These are phyloP conservation scores for Morinoia aosen DNA, from an alignment of 2,888 invertebrate genomes.

Conservation along the genomic window DNA sequence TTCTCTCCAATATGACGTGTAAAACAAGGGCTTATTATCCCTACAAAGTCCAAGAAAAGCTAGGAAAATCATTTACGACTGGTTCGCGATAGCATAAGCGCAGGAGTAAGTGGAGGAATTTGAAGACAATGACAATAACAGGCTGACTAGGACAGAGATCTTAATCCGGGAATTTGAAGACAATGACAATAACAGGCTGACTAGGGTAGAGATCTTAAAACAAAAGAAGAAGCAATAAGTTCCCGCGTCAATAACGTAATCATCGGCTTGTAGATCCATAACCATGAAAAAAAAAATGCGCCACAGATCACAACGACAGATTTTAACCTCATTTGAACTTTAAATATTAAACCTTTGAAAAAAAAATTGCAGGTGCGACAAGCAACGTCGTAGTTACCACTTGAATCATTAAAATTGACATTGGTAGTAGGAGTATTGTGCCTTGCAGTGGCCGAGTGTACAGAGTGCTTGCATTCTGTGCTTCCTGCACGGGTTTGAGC, in stretches of 20 bases:
- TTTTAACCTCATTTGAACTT: background rate
- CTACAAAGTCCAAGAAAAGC: background rate
- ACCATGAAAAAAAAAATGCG: background rate
- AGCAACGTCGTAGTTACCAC: constrained; percentile 13
- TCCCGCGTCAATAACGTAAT: background rate
- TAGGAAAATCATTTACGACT: background rate
- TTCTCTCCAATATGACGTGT: background rate
- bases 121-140: constrained; percentile 29
- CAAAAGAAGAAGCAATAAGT: background rate
- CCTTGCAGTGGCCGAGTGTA: too few relatives aligned
- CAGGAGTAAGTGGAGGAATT: background rate
- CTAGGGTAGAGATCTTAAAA: background rate
- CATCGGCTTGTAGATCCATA: background rate
- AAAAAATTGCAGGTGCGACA: background rate
- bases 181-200: constrained; percentile 41
- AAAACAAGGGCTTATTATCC: background rate
- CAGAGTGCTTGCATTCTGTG: too few relatives aligned
- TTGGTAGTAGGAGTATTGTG: too few relatives aligned
- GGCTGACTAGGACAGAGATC: background rate
- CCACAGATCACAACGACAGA: background rate
- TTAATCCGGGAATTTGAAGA: background rate
- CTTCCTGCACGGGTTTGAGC: too few relatives aligned
- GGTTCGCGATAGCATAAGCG: background rate
- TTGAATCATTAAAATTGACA: constrained; percentile 30
- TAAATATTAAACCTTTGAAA: background rate